A percentile compares a stretch with the other conserved stretches of the same genome.
phyloP scores from a whole-genome alignment of 2,113 vertebrate species.

The Lepidothrix coronata region DNA sequence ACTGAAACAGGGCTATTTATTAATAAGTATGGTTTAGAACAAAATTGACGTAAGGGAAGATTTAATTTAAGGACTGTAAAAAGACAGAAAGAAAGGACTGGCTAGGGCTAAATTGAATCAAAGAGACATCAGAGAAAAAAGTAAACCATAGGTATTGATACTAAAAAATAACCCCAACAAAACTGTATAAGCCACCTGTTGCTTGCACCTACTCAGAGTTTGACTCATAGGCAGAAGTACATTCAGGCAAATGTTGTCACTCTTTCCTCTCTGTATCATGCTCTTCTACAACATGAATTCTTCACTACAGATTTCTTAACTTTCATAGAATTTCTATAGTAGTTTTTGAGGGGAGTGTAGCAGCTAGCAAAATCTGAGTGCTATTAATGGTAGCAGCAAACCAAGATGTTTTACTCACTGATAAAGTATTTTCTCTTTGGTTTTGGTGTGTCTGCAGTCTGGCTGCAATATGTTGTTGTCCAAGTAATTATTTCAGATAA shows the following conservation, averaged over 20 bases:
- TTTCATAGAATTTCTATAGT: neutral
- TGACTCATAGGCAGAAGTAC: neutral
- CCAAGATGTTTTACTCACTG: neutral
- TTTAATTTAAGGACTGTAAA: neutral
- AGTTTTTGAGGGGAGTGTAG: neutral
- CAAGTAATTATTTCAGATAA: conserved; percentile 11
- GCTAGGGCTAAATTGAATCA: neutral
- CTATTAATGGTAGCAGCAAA: neutral
- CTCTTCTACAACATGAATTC: neutral
- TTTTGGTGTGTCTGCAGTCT: neutral
- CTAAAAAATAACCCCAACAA: neutral
- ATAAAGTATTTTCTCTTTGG: neutral
- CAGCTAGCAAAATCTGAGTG: neutral
- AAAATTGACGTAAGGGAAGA: neutral
- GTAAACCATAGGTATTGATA: neutral
- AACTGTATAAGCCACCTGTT: neutral
- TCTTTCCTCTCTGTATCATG: neutral
- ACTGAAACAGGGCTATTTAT: neutral
- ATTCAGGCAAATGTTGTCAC: neutral
- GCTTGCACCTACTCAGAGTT: neutral
- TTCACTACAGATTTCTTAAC: neutral
- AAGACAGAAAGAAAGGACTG: neutral
- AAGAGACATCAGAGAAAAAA: neutral
- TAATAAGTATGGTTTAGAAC: neutral
- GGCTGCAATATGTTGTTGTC: neutral